Base-by-base conservation (phyloP, 2,797 vertebrate genomes). In the Odontamblyopus rebecca region DNA sequence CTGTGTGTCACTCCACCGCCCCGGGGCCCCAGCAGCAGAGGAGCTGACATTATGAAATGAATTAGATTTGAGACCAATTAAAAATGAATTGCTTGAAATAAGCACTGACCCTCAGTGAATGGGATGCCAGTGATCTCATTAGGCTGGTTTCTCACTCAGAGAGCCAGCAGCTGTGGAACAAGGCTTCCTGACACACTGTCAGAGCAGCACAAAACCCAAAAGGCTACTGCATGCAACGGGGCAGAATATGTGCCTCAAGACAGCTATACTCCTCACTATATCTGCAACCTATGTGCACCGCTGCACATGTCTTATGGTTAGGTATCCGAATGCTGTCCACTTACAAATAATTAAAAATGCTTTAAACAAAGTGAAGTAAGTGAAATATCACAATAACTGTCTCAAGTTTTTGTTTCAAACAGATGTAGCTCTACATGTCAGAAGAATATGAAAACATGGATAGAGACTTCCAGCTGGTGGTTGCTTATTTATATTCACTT, bases 51-150 rank as follows among this genome's bases (percentile, higher is more conserved):
- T 86, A 91, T 81, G 79, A 89, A 93, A 93, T 90, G 79, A 87
- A 93, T 93, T 93, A 90, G 85, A 92, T 93, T 91, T 92, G 86
- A 92, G 89, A 82, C 91, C 92, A 94, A 93, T 94, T 93, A 94
- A 93, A 93, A 93, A 87, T 78, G 90, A 93, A 93, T 93, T 90
- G 90, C 82, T 88, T 63, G 71, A 87, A 89, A 91, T 91, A 89
- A 92, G 91, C 63, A 66, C 78, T 92, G 92, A 93, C 93, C 92
- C 91, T 83, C 63, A 54, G 79, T 66, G 88, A 92, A 93, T 92
- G 91, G 90, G 89, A 91, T 84, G 85, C 84, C 84, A 82, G 83
- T 89, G 91, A 93, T 89, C 93, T 93, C 89, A 94, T 93, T 93
- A 93, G 83, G 74, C 73, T 67, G 75, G 76, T 76, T 81, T 84